Evolutionary conservation across 2,888 invertebrate genomes (phyloP).

Genomic region (Trimorus sp.): DNA sequence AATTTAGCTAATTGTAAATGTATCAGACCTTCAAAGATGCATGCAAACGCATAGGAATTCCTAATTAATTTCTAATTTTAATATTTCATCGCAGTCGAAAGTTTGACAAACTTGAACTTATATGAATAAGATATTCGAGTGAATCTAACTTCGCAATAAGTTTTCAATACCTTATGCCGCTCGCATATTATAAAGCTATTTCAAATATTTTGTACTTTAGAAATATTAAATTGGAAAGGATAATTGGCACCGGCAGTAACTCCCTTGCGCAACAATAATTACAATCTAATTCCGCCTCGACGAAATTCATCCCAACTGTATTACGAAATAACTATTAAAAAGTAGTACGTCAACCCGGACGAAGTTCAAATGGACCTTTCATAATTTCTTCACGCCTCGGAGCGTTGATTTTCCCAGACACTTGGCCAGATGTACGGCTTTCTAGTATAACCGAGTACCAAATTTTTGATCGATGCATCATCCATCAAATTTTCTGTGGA

Average conservation of each 20-base stretch:
- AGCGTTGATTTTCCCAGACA: conserved; percentile 33
- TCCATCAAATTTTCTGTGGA: conserved; percentile 42
- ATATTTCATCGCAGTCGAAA: conserved; percentile 38
- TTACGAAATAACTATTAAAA: conserved; percentile 3
- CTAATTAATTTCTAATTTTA: conserved; percentile 57
- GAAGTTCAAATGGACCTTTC: no score
- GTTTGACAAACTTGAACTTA: conserved; percentile 48
- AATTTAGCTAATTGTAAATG: conserved; percentile 35
- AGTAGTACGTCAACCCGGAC: no score
- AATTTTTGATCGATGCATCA: conserved; percentile 43
- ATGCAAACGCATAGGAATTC: conserved; percentile 35
- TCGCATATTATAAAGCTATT: conserved; percentile 39
- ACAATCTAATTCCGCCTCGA: background rate
- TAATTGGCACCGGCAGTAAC: conserved; percentile 9
- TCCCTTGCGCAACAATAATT: conserved; percentile 1
- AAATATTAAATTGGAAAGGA: conserved; percentile 29
- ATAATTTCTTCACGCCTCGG: background rate
- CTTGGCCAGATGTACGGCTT: conserved; percentile 15
- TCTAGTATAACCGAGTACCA: conserved; percentile 23
- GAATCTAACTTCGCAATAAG: conserved; percentile 60
- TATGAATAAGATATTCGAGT: conserved; percentile 44
- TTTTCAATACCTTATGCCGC: conserved; percentile 45
- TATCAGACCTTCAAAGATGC: conserved; percentile 28
- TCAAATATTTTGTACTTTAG: conserved; percentile 30
- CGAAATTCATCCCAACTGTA: background rate